Percentiles rank a stretch among this genome's conserved stretches.
Conservation (phyloP, 2,113 vertebrate species). For the Macquaria australasica region DNA sequence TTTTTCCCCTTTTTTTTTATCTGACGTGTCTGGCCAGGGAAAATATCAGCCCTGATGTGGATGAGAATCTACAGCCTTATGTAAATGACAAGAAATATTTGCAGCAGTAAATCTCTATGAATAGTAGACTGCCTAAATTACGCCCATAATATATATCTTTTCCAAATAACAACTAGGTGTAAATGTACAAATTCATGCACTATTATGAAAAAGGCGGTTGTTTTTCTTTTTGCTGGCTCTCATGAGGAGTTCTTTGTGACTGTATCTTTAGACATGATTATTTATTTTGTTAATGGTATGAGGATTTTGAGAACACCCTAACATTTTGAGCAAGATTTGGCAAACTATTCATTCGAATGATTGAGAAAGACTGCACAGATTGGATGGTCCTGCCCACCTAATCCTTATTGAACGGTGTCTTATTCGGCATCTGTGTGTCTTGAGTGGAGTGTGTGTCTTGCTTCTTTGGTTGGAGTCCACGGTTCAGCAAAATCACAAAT, state of each 20-base stretch:
- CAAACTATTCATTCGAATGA: conserved; percentile 3
- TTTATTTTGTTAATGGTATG: neutral
- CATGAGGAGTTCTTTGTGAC: neutral
- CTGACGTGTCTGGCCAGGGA: neutral
- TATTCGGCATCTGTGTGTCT: conserved; percentile 34
- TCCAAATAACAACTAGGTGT: neutral
- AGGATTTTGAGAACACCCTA: neutral
- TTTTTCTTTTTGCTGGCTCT: neutral
- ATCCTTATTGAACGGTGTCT: conserved; percentile 42
- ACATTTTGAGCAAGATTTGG: neutral
- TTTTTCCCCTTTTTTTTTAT: neutral
- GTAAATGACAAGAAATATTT: neutral
- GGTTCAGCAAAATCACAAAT: conserved; percentile 31
- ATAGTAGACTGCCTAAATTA: neutral
- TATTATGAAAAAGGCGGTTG: neutral
- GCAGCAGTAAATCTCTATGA: neutral
- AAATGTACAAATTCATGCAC: neutral
- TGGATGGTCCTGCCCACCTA: conserved; percentile 21
- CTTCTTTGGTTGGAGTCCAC: neutral
- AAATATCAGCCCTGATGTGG: neutral
- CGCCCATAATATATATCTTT: neutral
- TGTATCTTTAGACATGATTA: neutral
- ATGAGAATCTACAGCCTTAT: neutral
- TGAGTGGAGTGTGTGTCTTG: conserved; percentile 23
- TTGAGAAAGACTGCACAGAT: conserved; percentile 26